A percentile compares a stretch with the other conserved stretches of the same genome.
Conservation (phyloP, 2,888 invertebrate genomes). For the Meghimatium bilineatum region DNA sequence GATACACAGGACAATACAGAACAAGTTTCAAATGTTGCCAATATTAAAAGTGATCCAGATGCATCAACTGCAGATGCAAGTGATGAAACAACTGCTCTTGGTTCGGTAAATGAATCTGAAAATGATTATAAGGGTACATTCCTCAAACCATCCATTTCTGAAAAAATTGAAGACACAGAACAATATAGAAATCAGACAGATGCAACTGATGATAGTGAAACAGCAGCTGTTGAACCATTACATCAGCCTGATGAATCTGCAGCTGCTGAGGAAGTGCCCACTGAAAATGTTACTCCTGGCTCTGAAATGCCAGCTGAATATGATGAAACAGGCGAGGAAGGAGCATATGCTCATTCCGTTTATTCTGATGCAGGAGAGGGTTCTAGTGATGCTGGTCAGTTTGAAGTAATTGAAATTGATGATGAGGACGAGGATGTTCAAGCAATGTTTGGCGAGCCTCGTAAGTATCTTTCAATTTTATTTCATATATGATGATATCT, state of each 20-base stretch:
- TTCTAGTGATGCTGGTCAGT: constrained; percentile 47
- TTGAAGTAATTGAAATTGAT: constrained; percentile 50
- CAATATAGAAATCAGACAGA: background rate
- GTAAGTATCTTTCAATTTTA: constrained; percentile 39
- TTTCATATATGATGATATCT: background rate
- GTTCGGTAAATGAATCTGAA: constrained; percentile 2
- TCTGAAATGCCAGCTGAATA: constrained; percentile 30
- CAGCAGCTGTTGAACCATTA: background rate
- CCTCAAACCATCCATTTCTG: constrained; percentile 26
- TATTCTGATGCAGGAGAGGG: constrained; percentile 47
- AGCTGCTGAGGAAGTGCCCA: background rate
- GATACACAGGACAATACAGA: background rate
- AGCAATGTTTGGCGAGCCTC: constrained; percentile 46
- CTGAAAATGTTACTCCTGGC: constrained; percentile 14
- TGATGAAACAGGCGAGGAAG: constrained; percentile 43
- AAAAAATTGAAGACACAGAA: background rate
- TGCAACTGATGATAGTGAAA: background rate
- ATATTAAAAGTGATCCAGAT: constrained; percentile 45
- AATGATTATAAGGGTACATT: constrained; percentile 42
- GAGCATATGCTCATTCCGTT: constrained; percentile 37
- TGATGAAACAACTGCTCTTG: constrained; percentile 11
- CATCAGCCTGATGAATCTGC: constrained; percentile 3
- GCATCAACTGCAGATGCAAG: constrained; percentile 1
- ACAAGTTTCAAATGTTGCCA: constrained; percentile 3
- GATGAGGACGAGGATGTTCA: constrained; percentile 51